phyloP scores from a whole-genome alignment of 2,888 invertebrate genomes.

The Drosophila demipolita region DNA sequence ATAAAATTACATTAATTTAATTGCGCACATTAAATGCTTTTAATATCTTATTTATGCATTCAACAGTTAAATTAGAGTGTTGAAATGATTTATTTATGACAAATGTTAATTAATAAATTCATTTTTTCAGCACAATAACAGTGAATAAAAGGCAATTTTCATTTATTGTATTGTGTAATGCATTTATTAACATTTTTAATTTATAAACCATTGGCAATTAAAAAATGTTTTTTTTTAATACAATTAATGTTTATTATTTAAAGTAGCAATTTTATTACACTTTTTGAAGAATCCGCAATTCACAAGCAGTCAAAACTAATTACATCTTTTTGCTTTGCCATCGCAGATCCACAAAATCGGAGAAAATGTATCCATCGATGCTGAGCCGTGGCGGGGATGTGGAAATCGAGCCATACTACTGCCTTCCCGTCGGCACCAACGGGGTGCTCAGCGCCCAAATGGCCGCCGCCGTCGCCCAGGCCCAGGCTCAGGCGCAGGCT shows the following conservation, averaged over 20 bases:
- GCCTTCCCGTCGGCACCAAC: constrained; percentile 89
- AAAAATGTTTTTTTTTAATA: not conserved
- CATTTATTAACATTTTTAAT: not conserved
- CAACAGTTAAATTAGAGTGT: not conserved
- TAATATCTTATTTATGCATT: not conserved
- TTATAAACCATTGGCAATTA: not conserved
- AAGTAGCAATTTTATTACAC: not conserved
- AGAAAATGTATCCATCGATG: constrained; percentile 97
- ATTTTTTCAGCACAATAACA: not conserved
- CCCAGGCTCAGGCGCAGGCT: constrained; percentile 48
- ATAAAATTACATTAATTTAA: not conserved
- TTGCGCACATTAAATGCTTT: not conserved
- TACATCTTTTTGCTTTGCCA: constrained; percentile 36
- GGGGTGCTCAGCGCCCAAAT: constrained; percentile 82
- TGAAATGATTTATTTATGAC: not conserved
- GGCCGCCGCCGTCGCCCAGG: constrained; percentile 81
- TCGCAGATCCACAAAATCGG: constrained; percentile 96
- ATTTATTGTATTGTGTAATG: not conserved
- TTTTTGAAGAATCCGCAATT: too few relatives aligned
- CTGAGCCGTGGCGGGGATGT: constrained; percentile 92
- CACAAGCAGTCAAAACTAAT: constrained; percentile 12
- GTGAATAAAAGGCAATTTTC: not conserved
- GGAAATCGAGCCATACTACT: constrained; percentile 94
- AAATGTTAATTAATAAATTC: not conserved
- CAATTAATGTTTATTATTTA: not conserved